Conservation (phyloP, 2,113 vertebrate species). For the Planiliza haematocheilus region DNA sequence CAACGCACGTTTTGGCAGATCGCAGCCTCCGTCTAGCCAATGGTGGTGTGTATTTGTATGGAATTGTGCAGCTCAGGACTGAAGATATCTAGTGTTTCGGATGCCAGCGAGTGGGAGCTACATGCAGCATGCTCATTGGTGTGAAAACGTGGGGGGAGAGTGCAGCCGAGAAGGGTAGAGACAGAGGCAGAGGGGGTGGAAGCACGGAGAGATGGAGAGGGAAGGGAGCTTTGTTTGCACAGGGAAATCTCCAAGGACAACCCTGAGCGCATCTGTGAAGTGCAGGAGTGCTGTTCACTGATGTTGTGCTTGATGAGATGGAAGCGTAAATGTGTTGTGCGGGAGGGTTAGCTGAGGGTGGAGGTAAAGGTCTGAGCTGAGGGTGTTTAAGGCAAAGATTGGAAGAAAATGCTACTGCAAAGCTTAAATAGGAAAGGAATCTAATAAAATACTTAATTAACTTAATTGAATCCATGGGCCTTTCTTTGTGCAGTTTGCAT, state of each 20-base stretch:
- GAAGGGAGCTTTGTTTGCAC: constrained; percentile 59
- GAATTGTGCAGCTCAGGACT: constrained; percentile 55
- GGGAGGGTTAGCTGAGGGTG: not conserved
- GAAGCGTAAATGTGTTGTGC: not conserved
- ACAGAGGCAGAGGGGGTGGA: constrained; percentile 50
- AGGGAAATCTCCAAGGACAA: constrained; percentile 72
- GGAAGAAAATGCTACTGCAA: not conserved
- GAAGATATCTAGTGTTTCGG: constrained; percentile 72
- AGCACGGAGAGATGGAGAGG: constrained; percentile 35
- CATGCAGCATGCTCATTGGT: constrained; percentile 74
- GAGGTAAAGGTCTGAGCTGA: not conserved
- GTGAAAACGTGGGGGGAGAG: constrained; percentile 69
- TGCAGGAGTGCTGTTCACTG: constrained; percentile 17
- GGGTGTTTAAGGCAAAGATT: not conserved
- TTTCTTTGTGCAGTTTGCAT: too few species aligned
- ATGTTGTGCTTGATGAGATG: constrained; percentile 26
- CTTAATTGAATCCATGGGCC: too few species aligned
- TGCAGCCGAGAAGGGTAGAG: constrained; percentile 51
- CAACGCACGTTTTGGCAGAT: constrained; percentile 51
- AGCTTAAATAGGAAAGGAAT: too few species aligned
- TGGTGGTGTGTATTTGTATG: constrained; percentile 56
- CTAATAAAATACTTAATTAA: too few species aligned
- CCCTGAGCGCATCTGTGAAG: constrained; percentile 58
- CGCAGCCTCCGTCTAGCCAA: constrained; percentile 46
- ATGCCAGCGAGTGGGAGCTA: constrained; percentile 79